Evolutionary conservation across 2,113 vertebrate genomes (phyloP).

Genomic region (Bubo bubo): DNA sequence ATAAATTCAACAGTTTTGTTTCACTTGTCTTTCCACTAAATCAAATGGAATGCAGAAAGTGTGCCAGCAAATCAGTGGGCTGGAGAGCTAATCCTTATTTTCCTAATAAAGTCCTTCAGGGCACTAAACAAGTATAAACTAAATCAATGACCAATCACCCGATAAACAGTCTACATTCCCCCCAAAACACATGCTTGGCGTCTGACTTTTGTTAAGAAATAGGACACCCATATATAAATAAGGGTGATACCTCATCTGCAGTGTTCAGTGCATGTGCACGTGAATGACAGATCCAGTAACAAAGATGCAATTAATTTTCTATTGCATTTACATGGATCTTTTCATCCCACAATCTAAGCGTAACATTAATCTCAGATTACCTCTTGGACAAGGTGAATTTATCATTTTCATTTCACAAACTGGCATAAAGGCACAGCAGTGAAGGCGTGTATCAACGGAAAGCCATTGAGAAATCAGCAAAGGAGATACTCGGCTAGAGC

Average conservation of each 20-base stretch:
- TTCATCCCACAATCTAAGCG: not conserved
- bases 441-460: not conserved
- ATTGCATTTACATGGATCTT: not conserved
- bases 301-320: not conserved
- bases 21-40: not conserved
- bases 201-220: slow-evolving; percentile 15
- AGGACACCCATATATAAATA: not conserved
- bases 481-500: not conserved
- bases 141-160: not conserved
- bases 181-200: not conserved
- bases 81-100: slow-evolving; percentile 3
- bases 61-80: not conserved
- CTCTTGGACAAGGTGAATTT: not conserved
- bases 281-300: not conserved
- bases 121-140: not conserved
- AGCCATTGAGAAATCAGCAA: not conserved
- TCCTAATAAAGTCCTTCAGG: slow-evolving; percentile 8
- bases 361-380: not conserved
- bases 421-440: not conserved
- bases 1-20: not conserved
- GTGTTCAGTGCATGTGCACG: not conserved
- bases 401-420: not conserved
- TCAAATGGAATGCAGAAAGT: not conserved
- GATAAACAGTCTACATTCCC: not conserved
- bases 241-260: not conserved